Conservation (phyloP, 2,888 invertebrate species). For the Erynnis tages region DNA sequence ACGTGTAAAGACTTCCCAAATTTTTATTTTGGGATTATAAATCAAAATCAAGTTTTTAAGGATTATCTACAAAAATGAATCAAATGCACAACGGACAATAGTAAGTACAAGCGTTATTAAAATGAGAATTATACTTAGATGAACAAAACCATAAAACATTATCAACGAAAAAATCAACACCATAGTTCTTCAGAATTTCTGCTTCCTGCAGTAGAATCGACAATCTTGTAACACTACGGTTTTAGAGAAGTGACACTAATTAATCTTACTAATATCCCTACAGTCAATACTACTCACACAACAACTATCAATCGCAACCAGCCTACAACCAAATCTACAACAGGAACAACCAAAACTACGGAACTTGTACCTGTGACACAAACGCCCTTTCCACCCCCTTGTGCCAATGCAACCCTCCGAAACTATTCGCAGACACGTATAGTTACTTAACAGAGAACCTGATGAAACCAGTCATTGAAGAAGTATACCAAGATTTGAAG, state of each 20-base stretch:
- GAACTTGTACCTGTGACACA: too few relatives aligned
- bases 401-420: conserved; percentile 57
- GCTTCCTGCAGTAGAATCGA: too few relatives aligned
- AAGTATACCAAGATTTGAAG: conserved; percentile 68
- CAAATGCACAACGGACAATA: background rate
- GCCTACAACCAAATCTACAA: background rate
- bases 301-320: background rate
- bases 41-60: too few relatives aligned
- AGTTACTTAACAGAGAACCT: conserved; percentile 61
- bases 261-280: background rate
- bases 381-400: conserved; percentile 38
- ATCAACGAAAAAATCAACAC: too few relatives aligned
- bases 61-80: conserved; percentile 2
- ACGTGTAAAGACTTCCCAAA: too few relatives aligned
- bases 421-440: conserved; percentile 65
- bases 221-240: too few relatives aligned
- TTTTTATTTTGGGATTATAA: too few relatives aligned
- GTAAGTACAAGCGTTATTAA: background rate
- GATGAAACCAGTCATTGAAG: conserved; percentile 66
- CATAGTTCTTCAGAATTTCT: too few relatives aligned
- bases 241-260: too few relatives aligned
- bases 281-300: conserved; percentile 2
- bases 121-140: too few relatives aligned
- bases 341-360: too few relatives aligned
- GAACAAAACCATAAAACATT: too few relatives aligned